Base-by-base conservation (phyloP, 1,140 invertebrate species). In the Scaptomyza hsui region DNA sequence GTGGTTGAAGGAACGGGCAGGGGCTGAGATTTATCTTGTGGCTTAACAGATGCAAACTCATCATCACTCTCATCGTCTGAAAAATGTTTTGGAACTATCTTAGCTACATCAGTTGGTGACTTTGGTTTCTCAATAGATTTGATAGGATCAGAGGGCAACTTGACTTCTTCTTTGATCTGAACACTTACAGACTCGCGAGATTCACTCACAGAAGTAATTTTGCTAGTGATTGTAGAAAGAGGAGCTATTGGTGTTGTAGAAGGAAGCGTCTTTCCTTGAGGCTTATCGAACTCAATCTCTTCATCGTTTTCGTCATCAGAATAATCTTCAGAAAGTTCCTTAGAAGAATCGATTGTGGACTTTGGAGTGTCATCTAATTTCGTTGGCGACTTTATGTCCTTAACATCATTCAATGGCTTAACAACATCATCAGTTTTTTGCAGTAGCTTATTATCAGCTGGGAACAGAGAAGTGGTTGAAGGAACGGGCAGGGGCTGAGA, bases 11-110 rank as follows among this genome's bases (percentile, higher is more conserved):
- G 29, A 32, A 21, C 12, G 15, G 32, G 13, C 16, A 39, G 32
- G 12, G 49, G 12, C 18, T 37, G 52, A 10, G 26, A 16, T 18
- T 48, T 64, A 29, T 49, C 37, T 49, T 45, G 29, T 10, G 48
- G 37, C 21, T 56, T 42, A 24, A 26, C n/a, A 13, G 10, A 6
- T 13, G 35, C 41, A 7, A 47, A 48, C 18, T 67, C 53, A 12
- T 56, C 52, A 52, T 68, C 55, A 42, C 53, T 68, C 37, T 68
- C 53, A 15, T 68, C 64, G 2, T 53, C 49, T 4, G 49, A 64
- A 37, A 47, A 55, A 1, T 64, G 35, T 39, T 49, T 65, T 2
- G 35, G 44, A 26, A 10, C 18, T 56, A 7, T 15, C 39, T 24
- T 24, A 21, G 35, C 1, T 53, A n/a, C 16, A 16, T 53, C 48